These are phyloP conservation scores for Cotesia glomerata DNA, from an alignment of 1,140 invertebrate genomes.

Conservation along the genomic window DNA sequence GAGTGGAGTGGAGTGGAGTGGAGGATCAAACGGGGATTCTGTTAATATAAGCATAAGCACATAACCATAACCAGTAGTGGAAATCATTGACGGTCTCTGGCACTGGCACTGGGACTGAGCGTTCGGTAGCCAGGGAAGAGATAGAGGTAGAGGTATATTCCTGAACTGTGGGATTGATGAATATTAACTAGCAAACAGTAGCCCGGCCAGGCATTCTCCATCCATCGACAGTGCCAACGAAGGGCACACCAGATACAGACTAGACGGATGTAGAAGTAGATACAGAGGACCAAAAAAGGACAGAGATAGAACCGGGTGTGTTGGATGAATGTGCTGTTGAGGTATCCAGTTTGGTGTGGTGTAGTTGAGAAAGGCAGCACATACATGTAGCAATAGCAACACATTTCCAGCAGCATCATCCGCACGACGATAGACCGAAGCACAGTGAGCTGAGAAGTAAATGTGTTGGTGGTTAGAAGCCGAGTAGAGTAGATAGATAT, in stretches of 20 bases:
- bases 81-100: constrained; percentile 52
- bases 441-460: constrained; percentile 11
- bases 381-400: neutral
- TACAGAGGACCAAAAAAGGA: constrained; percentile 1
- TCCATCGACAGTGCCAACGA: constrained; percentile 17
- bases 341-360: neutral
- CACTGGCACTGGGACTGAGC: constrained; percentile 12
- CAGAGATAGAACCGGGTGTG: neutral
- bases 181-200: constrained; percentile 63
- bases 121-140: neutral
- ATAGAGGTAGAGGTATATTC: constrained; percentile 27
- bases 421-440: neutral
- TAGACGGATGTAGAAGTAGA: constrained; percentile 20
- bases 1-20: neutral
- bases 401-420: neutral
- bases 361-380: neutral
- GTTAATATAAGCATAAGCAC: no score
- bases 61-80: constrained; percentile 50
- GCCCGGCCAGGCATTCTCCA: constrained; percentile 35
- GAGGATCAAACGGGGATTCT: constrained; percentile 45
- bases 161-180: constrained; percentile 49
- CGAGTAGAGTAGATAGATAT: neutral
- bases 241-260: no score
- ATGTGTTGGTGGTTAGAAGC: constrained; percentile 32
- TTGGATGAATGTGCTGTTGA: neutral